Base-by-base conservation (phyloP, 1,140 invertebrate species). In the Alviniconcha marisindica region DNA sequence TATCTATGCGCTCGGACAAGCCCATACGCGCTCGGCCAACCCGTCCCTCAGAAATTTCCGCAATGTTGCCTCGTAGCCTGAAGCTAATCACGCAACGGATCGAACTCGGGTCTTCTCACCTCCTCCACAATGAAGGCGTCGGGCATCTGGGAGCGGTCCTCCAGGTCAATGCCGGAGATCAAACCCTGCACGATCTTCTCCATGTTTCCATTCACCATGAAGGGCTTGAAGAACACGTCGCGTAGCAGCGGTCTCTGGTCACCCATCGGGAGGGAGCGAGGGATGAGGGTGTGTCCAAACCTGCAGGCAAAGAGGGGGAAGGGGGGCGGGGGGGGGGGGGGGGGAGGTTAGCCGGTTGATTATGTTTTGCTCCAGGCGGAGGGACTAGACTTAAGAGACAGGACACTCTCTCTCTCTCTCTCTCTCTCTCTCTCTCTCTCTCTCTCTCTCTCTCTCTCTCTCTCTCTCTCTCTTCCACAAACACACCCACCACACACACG, bases 211-310 rank as follows among this genome's bases (percentile, higher is more conserved):
- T 21, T 66, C 2, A 42, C 60, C 56, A 80, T 28, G 40, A 63
- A 83, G n/a, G 82, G 82, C 21, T 83, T 83, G 82, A 83, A 83
- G 77, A 83, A 83, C 54, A 83, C 56, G 42, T 83, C 82, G 0
- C 82, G 24, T 33, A 83, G 82, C 54, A 66, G 14, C 2, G 4
- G 81, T 14, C 42, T 7, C 1, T 31, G 15, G 24, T 71, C 76
- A 0, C 76, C 76, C 21, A 83, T 18, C 0, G 56, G 73, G 31
- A 83, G 15, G 33, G 78, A 42, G 36, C 78, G 66, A 0, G 81
- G 82, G 28, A 83, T 83, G 14, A 83, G 82, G 54, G 82, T 77
- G 74, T 83, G 82, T 5, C 82, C 82, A 28, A 83, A 83, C 40
- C 82, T 71, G 15, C 24, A 38, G 12, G 5, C 77, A 40, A 42